Conservation (phyloP, 2,113 vertebrate species). For the Coturnix japonica region DNA sequence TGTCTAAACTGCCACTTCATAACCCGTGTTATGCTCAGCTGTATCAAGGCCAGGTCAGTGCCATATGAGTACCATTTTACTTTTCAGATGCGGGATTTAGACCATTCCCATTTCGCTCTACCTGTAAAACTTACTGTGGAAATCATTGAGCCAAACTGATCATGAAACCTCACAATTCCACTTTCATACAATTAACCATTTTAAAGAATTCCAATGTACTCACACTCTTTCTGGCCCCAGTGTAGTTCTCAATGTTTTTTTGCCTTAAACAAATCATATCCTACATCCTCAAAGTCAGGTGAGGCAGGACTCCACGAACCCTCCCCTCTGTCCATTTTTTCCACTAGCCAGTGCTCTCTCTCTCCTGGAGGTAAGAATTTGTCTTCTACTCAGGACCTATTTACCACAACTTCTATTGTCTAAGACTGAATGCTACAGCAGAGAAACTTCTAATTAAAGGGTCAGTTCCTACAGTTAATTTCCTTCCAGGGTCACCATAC, state of each 20-base stretch:
- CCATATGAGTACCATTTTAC: neutral
- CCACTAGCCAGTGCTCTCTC: neutral
- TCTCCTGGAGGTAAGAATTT: neutral
- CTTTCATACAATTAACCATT: neutral
- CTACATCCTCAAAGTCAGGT: neutral
- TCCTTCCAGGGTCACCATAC: neutral
- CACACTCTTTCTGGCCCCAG: neutral
- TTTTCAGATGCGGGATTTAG: neutral
- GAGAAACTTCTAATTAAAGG: slow-evolving; percentile 24
- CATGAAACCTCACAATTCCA: neutral
- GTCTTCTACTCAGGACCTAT: neutral
- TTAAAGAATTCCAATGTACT: neutral
- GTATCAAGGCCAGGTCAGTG: neutral
- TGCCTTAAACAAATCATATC: neutral
- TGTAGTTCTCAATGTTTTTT: neutral
- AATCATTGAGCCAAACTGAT: neutral
- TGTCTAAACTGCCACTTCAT: neutral
- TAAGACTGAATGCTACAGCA: neutral
- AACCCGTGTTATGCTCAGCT: neutral
- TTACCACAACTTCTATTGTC: neutral
- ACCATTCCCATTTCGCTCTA: neutral
- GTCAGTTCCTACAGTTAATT: slow-evolving; percentile 15
- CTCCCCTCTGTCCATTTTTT: neutral
- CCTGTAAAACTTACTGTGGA: neutral
- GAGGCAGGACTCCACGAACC: neutral